Evolutionary conservation across 2,888 invertebrate genomes (phyloP), one percentile per base, ranked within the genome.

Genomic region (Pseudoips prasinana): DNA sequence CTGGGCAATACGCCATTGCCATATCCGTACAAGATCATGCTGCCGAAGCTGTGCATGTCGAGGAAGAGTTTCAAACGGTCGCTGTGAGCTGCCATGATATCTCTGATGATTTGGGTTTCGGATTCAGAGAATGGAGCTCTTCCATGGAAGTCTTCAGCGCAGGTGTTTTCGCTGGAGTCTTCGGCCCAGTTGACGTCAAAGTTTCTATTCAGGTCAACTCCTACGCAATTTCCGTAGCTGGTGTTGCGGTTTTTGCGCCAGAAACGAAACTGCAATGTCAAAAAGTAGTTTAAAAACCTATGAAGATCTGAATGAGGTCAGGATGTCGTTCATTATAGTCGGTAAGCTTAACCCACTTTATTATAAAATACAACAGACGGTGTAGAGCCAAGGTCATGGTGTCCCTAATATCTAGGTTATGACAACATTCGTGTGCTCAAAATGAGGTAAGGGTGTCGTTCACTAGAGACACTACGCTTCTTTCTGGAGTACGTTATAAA

Each of bases 191-290:
- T 82, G 52, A 89, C 84, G 33, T 90, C 93, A 58, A 93, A 95
- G 74, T 95, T 95, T 5, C 95, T 84, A 71, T 95, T 95, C 0
- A 91, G 90, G 63, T 95, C 95, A 0, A 91, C 91, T 1, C 95
- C 95, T 1, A 60, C 42, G 59, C 94, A 95, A 7, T 64, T 37
- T 0, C 61, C 53, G 34, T 59, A 54, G 22, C 67, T 65, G 3
- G 66, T 65, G 0, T 69, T 46, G 0, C 92, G 89, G 10, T 92
- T 94, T 58, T 94, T 93, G 17, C 94, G 89, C 92, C 93, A 94
- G 42, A 92, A 72, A 11, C 91, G 84, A 34, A 80, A 65, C 91
- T 92, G 58, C 1, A 66, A 64, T 1, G 8, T n/a, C n/a, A 10
- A 8, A n/a, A n/a, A n/a, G n/a, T n/a, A n/a, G n/a, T n/a, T n/a